Conservation (phyloP, 1,140 invertebrate species). For the Drosophila nebulosa region DNA sequence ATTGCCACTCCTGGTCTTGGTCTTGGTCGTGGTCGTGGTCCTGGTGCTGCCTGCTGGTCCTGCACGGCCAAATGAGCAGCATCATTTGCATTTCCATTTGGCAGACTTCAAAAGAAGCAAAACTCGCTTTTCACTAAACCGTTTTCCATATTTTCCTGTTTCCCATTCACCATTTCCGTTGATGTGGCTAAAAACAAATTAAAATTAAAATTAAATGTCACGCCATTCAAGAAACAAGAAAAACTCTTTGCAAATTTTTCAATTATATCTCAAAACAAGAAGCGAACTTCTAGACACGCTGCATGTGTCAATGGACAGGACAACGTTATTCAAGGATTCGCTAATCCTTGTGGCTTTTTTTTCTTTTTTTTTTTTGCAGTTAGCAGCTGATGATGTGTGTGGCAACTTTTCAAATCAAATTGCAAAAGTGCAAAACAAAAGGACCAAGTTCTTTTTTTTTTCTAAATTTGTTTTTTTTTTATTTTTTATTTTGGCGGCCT, state of each 20-base stretch:
- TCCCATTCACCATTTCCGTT: background rate
- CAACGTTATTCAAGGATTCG: slow-evolving; percentile 7
- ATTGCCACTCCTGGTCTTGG: background rate
- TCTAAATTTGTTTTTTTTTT: no score
- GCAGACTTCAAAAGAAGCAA: background rate
- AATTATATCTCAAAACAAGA: background rate
- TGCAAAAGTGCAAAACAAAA: background rate
- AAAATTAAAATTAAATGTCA: slow-evolving; percentile 1
- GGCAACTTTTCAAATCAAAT: slow-evolving; percentile 11
- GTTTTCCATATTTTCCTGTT: background rate
- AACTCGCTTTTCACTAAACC: background rate
- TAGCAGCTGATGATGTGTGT: slow-evolving; percentile 13
- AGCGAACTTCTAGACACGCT: background rate
- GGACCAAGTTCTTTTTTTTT: background rate
- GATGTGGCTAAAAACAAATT: background rate
- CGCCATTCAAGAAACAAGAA: background rate
- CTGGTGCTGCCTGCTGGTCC: no score
- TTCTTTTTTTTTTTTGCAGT: background rate
- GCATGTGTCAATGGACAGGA: background rate
- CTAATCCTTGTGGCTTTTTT: background rate
- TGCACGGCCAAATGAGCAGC: background rate
- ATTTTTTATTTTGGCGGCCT: background rate
- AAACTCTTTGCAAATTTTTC: background rate
- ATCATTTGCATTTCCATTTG: background rate
- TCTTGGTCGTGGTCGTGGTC: no score